These are phyloP conservation scores for Caenorhabditis latens DNA, from an alignment of 1,140 invertebrate species.

Conservation along the genomic window DNA sequence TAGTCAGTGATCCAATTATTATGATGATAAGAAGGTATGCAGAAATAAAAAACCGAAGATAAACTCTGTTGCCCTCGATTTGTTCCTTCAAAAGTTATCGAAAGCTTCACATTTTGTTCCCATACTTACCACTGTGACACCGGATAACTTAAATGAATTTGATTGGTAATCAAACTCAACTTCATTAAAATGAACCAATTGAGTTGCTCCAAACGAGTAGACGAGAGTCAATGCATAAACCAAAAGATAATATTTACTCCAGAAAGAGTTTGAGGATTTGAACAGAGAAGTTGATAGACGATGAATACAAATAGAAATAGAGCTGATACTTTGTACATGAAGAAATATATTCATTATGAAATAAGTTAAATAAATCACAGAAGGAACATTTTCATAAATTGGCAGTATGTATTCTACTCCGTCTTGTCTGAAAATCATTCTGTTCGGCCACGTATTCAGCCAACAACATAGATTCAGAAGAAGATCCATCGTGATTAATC, in stretches of 20 bases:
- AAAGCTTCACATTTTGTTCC: background rate
- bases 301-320: slow-evolving; percentile 5
- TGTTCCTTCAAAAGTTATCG: background rate
- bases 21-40: background rate
- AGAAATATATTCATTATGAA: background rate
- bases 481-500: background rate
- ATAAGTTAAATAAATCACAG: background rate
- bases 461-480: background rate
- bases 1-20: background rate
- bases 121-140: background rate
- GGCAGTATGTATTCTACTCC: background rate
- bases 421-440: slow-evolving; percentile 1
- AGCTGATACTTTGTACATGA: slow-evolving; percentile 4
- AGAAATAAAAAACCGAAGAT: background rate
- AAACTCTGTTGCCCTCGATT: background rate
- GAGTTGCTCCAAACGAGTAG: background rate
- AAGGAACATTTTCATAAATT: background rate
- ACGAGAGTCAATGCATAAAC: background rate
- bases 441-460: slow-evolving; percentile 12
- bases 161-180: background rate
- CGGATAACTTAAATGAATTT: background rate
- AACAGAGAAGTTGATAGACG: background rate
- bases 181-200: background rate
- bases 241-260: slow-evolving; percentile 32
- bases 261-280: background rate